phyloP scores from a whole-genome alignment of 64 coral and sea anemone species.

The Dendronephthya gigantea region DNA sequence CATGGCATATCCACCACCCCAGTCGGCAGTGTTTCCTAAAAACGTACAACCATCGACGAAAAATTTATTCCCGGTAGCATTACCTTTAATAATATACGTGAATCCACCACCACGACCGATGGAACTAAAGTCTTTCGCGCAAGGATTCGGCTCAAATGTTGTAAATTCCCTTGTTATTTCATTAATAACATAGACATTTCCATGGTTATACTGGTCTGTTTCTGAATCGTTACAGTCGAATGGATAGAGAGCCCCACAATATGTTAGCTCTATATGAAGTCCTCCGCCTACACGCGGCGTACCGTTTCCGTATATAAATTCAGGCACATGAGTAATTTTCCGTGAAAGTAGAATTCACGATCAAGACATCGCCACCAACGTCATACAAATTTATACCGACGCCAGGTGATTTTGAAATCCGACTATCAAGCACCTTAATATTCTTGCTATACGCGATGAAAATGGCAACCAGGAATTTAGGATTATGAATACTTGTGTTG shows the following conservation, averaged over 20 bases:
- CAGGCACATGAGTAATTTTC: constrained; percentile 2
- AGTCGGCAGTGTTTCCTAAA: constrained; percentile 5
- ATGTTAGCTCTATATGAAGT: constrained; percentile 22
- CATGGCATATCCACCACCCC: constrained; percentile 22
- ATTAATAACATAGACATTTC: background rate
- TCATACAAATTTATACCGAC: constrained; percentile 27
- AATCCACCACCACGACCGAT: constrained; percentile 31
- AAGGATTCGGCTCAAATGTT: background rate
- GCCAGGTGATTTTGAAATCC: constrained; percentile 9
- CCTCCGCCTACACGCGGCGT: background rate
- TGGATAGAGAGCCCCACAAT: constrained; percentile 21
- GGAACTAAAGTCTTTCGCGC: constrained; percentile 12
- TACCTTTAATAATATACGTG: constrained; percentile 22
- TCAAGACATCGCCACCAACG: constrained; percentile 10
- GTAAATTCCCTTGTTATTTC: background rate
- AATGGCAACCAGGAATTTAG: constrained; percentile 14
- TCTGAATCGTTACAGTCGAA: constrained; percentile 10
- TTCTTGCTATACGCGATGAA: constrained; percentile 28
- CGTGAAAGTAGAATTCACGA: background rate
- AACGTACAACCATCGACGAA: constrained; percentile 13
- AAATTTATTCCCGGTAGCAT: constrained; percentile 25
- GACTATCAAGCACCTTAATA: background rate
- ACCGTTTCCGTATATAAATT: background rate
- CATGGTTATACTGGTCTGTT: constrained; percentile 6
- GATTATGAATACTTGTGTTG: constrained; percentile 16